Evolutionary conservation across 2,113 vertebrate species (phyloP), one percentile per base, ranked within the genome.

Genomic region (Oncorhynchus clarkii): DNA sequence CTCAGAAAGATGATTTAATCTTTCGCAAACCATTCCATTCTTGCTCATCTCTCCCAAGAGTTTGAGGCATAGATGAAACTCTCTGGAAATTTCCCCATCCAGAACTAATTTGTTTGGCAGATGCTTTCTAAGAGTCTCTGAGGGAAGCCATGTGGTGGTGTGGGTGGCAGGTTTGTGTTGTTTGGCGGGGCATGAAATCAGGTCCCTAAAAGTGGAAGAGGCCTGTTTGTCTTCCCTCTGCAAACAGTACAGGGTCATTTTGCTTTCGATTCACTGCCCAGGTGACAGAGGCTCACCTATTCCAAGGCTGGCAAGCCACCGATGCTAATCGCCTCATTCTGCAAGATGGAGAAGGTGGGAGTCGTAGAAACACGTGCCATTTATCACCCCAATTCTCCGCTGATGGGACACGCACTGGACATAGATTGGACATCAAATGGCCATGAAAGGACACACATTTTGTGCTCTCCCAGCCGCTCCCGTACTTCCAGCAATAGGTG

Each of bases 31-130:
- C 45, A 69, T 24, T 65, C 66, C 79, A 51, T 65, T 79, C 51
- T 18, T 24, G 31, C 39, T 80, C 74, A 65, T 3, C 69, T 74
- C 49, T 79, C 72, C 26, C 18, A n/a, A 27, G 76, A 75, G 62
- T 70, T 73, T 80, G 51, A 70, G 8, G 45, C 39, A 57, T 79
- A 80, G 71, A 78, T 29, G 45, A 60, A 49, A 71, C 78, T 26
- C 80, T 82, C 76, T 60, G 3, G 1, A 20, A 45, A 45, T 45
- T 0, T 9, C 2, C 39, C 8, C 8, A 6, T 45, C 39, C 39
- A 45, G 8, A 11, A 45, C 39, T 45, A 8, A 45, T 45, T 45
- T 57, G 2, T 31, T 4, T 62, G 29, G 57, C 57, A 49, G 22
- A 77, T 66, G 39, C 51, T 81, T 72, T 83, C 82, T n/a, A 14